Percentiles rank a stretch among this genome's conserved stretches.
phyloP scores from a whole-genome alignment of 1,140 invertebrate species.

The Drusus annulatus region DNA sequence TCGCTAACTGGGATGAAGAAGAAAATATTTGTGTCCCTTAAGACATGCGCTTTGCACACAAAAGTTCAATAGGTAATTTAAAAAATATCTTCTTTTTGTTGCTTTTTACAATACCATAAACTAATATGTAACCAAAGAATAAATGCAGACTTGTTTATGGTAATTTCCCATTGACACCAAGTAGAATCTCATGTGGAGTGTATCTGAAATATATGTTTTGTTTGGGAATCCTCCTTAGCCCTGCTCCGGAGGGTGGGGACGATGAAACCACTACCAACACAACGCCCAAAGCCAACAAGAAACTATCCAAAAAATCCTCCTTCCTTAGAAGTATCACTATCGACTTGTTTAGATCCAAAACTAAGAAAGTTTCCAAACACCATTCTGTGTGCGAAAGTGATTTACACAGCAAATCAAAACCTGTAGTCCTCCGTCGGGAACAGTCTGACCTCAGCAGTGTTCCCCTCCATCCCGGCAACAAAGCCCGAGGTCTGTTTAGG shows the following conservation, averaged over 20 bases:
- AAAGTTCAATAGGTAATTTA: too few relatives aligned
- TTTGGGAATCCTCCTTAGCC: slow-evolving; percentile 65
- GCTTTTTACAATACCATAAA: slow-evolving; percentile 24
- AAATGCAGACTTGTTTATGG: slow-evolving; percentile 13
- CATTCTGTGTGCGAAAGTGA: slow-evolving; percentile 70
- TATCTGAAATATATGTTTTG: slow-evolving; percentile 46
- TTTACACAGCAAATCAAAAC: slow-evolving; percentile 61
- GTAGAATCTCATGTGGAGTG: slow-evolving; percentile 20
- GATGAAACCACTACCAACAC: slow-evolving; percentile 68
- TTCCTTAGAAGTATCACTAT: slow-evolving; percentile 71
- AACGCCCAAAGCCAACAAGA: slow-evolving; percentile 72
- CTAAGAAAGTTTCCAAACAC: slow-evolving; percentile 68
- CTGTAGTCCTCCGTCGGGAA: slow-evolving; percentile 66
- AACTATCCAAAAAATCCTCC: slow-evolving; percentile 71
- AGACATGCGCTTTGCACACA: background rate
- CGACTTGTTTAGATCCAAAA: slow-evolving; percentile 71
- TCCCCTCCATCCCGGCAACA: slow-evolving; percentile 61
- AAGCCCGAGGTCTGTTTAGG: slow-evolving; percentile 67
- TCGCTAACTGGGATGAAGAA: slow-evolving; percentile 17
- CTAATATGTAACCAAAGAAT: background rate
- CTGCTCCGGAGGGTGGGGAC: slow-evolving; percentile 67
- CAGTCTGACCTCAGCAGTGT: slow-evolving; percentile 67
- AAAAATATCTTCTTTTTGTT: background rate
- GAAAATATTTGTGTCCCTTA: background rate
- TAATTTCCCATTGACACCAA: slow-evolving; percentile 4